Base-by-base conservation (phyloP, 2,113 vertebrate species). In the Xiphophorus couchianus region DNA sequence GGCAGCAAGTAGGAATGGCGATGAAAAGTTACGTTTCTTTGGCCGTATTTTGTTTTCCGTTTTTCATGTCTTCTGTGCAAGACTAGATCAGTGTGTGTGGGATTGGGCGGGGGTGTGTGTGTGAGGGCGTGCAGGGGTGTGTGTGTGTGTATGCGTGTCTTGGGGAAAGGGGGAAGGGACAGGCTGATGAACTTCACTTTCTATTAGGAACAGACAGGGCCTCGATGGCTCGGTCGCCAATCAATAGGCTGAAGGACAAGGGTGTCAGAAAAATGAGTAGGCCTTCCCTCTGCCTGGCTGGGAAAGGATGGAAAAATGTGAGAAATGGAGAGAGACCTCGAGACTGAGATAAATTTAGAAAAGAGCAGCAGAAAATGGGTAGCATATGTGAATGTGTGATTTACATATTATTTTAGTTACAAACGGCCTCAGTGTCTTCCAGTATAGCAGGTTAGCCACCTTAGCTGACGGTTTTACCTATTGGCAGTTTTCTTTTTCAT, bases 201-300 rank as follows among this genome's bases (percentile, higher is more conserved):
- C 90, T 94, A 94, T 94, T 93, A 94, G 91, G 75, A 74, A 89
- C 81, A 76, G 85, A 91, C 87, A 84, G 80, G 77, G 84, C 79
- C 89, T 92, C 84, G 81, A 82, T 80, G 60, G 84, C 88, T 90
- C 76, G 5, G 88, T 83, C 70, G 73, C 90, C 90, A 91, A 94
- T 95, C 93, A 93, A 95, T 94, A 94, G 89, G 85, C 90, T 94
- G 92, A 94, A 95, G 94, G 92, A 95, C 93, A 92, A 89, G 85
- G 71, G 84, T 94, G 93, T 94, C 91, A 94, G 87, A 78, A 93
- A 94, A 94, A 93, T 90, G 83, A 91, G 90, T 91, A 88, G 90
- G 84, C 89, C 84, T 89, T 92, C 65, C 54, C 86, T 87, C 82
- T 76, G 80, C 60, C 81, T 77, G 74, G 79, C 69, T 71, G 75